Evolutionary conservation across 1,140 invertebrate genomes (phyloP).

Genomic region (Tetramorium alpestre): DNA sequence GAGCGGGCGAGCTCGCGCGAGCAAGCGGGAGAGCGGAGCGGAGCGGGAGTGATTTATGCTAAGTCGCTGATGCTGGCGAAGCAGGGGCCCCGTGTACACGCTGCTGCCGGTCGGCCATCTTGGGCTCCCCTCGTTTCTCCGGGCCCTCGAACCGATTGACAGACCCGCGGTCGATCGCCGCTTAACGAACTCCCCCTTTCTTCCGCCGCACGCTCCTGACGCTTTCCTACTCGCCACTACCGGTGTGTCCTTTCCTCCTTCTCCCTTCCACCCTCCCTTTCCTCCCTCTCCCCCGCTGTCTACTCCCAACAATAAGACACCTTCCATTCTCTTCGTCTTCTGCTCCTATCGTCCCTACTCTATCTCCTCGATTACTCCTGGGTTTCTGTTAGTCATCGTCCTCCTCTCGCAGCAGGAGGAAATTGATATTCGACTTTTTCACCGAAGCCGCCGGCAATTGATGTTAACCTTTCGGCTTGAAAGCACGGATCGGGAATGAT

Average conservation of each 20-base stretch:
- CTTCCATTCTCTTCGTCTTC: constrained; percentile 41
- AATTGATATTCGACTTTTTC: constrained; percentile 59
- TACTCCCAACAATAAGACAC: constrained; percentile 44
- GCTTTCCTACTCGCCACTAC: constrained; percentile 52
- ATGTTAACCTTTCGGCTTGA: constrained; percentile 53
- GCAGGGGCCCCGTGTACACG: constrained; percentile 73
- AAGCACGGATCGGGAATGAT: constrained; percentile 47
- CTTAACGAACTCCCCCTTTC: constrained; percentile 71
- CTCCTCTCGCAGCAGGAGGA: constrained; percentile 53
- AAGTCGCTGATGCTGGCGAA: constrained; percentile 75
- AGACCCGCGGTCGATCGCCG: constrained; percentile 69
- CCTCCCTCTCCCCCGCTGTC: no score
- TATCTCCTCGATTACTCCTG: constrained; percentile 19
- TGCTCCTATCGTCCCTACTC: constrained; percentile 36
- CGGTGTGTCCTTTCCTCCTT: constrained; percentile 35
- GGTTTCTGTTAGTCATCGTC: constrained; percentile 55
- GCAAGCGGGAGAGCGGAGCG: constrained; percentile 53
- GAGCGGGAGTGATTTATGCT: constrained; percentile 78
- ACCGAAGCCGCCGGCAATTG: constrained; percentile 45
- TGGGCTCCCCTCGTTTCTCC: constrained; percentile 73
- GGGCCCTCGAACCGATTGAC: constrained; percentile 73
- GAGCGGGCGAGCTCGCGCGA: constrained; percentile 41
- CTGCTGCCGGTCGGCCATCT: constrained; percentile 73
- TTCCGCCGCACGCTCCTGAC: constrained; percentile 56
- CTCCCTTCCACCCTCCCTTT: not conserved